phyloP scores from a whole-genome alignment of 2,888 invertebrate genomes.

The Cataglyphis rosenhaueri region DNA sequence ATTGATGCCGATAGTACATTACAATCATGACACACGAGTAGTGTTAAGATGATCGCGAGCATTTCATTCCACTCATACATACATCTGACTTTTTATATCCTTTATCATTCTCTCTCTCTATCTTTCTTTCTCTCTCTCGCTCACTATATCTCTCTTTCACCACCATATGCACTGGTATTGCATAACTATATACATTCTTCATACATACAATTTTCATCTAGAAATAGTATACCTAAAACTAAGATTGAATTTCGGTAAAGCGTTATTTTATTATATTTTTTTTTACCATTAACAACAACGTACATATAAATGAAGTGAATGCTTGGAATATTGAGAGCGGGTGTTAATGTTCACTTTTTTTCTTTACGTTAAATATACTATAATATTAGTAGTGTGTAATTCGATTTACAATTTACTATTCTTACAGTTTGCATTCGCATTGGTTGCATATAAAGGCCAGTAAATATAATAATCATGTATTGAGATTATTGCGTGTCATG shows the following conservation, averaged over 20 bases:
- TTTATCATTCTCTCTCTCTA: conserved; percentile 33
- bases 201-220: conserved; percentile 79
- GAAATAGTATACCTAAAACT: conserved; percentile 81
- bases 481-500: conserved; percentile 56
- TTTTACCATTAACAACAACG: conserved; percentile 83
- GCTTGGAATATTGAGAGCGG: conserved; percentile 83
- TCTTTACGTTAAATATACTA: conserved; percentile 78
- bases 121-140: conserved; percentile 35
- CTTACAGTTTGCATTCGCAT: conserved; percentile 78
- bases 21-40: conserved; percentile 61
- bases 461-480: conserved; percentile 66
- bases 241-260: conserved; percentile 83
- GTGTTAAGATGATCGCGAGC: conserved; percentile 77
- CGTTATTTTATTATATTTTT: conserved; percentile 81
- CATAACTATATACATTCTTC: conserved; percentile 80
- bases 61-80: conserved; percentile 75
- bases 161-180: conserved; percentile 64
- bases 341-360: conserved; percentile 78
- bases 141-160: not conserved
- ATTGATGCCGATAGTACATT: conserved; percentile 67
- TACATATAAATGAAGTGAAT: conserved; percentile 83
- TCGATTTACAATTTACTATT: conserved; percentile 82
- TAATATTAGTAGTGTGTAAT: conserved; percentile 81
- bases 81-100: conserved; percentile 70
- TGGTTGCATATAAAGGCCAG: conserved; percentile 68